Evolutionary conservation across 2,113 vertebrate genomes (phyloP), one percentile per base, ranked within the genome.

Genomic region (Hystrix cristata): DNA sequence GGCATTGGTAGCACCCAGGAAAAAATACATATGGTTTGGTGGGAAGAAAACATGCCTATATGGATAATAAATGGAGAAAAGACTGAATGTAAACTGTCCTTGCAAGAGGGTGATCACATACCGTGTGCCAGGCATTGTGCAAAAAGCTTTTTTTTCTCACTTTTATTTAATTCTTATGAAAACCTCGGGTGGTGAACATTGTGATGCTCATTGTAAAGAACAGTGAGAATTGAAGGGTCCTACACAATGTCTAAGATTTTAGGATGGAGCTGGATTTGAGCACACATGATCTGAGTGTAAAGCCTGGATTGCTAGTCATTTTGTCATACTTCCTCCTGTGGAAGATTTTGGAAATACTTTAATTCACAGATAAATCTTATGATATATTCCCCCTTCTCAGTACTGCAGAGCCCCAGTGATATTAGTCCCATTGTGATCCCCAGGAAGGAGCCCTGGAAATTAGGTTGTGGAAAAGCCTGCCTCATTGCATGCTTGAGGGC

Each of bases 21-120:
- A 84, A 88, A 15, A 65, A 78, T 23, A 53, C 38, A 19, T 60
- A 60, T 87, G 43, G 15, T 59, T n/a, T 64, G 51, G 2, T 51
- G 82, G 38, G 15, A 72, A 8, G 80, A 16, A 27, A 67, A 60
- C n/a, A n/a, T 60, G 38, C 9, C 3, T 72, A 64, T 81, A 60
- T 96, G 43, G 23, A 43, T 60, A 87, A 78, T 23, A 76, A 84
- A 72, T 43, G 31, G 55, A 60, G 18, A 90, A 92, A 92, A 76
- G 3, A 3, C 43, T 74, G 25, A 5, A 34, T 88, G 62, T 10
- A 78, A 76, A 69, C 7, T 38, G 8, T 8, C 7, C 29, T 27
- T 76, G 48, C 9, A 84, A 88, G 13, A 76, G 59, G 5, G 21
- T 48, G 15, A 43, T 76, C 65, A 62, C 38, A 29, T 71, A 55